Base-by-base conservation (phyloP, 2,888 invertebrate genomes). In the Drosophila phalerata region DNA sequence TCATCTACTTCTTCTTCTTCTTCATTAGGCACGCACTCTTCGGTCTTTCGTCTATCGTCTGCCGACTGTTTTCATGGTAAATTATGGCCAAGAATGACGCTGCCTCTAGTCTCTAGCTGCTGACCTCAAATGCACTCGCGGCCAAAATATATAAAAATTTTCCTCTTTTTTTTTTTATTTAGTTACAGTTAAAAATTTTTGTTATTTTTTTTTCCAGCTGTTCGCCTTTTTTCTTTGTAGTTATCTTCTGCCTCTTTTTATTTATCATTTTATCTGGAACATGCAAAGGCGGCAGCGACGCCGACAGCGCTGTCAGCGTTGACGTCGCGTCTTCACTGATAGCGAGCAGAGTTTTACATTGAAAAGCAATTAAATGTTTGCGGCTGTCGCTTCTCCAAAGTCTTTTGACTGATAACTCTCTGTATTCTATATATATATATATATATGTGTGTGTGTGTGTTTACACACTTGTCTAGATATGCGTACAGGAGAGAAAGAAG, bases 301-400 rank as follows among this genome's bases (percentile, higher is more conserved):
- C 4, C 45, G 52, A 57, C 38, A 40, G 9, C 52, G 37, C 25
- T 55, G 49, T 8, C 67, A 30, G 19, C 65, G 49, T 11, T 56
- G 45, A 40, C 65, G 67, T 40, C 43, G 49, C 22, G 32, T n/a
- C 47, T 61, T 40, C 40, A 45, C 78, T 78, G 81, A 78, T 81
- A 79, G 75, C 74, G 52, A 32, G 45, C 74, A 68, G 61, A 49
- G 53, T 76, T 79, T 81, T 89, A 87, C 85, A 87, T 88, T 90
- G 85, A 85, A 90, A 89, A 89, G 79, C 90, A 90, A 90, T 90
- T 89, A 90, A 81, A 74, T 78, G 77, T 72, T 77, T 66, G 64
- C 56, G 57, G 62, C 72, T 79, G 71, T 85, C 79, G 64, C 79
- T 84, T 62, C 85, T 73, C 70, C 51, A 56, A 67, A 73, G 79